A percentile compares a stretch with the other conserved stretches of the same genome.
These are phyloP conservation scores for Podiceps cristatus DNA, from an alignment of 2,113 vertebrate species.

Conservation along the genomic window DNA sequence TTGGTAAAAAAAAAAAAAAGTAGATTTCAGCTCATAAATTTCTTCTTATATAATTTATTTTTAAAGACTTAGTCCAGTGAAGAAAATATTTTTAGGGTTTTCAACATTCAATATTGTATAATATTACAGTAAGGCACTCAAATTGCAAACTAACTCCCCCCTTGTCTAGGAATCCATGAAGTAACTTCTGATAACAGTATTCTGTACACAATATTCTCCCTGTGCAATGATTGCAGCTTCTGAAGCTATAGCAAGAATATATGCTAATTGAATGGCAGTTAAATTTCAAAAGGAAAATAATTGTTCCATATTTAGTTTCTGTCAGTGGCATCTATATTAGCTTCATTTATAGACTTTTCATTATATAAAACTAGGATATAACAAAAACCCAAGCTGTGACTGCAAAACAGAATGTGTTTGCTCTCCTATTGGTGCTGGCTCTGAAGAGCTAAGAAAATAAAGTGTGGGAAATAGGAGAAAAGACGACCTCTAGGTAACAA, in stretches of 20 bases:
- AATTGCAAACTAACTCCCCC: neutral
- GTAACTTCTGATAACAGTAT: neutral
- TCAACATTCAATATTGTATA: neutral
- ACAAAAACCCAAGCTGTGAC: neutral
- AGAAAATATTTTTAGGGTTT: neutral
- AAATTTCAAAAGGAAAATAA: neutral
- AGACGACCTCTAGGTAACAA: neutral
- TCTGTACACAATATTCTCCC: neutral
- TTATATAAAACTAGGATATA: neutral
- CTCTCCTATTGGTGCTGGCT: neutral
- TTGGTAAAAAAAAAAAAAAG: neutral
- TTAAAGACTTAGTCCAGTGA: neutral
- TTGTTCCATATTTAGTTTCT: neutral
- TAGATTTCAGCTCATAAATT: neutral
- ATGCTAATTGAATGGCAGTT: neutral
- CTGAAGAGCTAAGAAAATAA: neutral
- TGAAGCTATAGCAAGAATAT: neutral
- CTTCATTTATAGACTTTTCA: neutral
- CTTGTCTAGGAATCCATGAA: neutral
- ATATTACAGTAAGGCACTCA: neutral
- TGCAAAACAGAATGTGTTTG: neutral
- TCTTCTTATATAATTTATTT: conserved; percentile 31
- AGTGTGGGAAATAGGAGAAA: neutral
- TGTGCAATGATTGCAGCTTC: neutral
- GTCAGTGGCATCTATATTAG: neutral